Evolutionary conservation across 2,113 vertebrate species (phyloP).

Genomic region (human): DNA sequence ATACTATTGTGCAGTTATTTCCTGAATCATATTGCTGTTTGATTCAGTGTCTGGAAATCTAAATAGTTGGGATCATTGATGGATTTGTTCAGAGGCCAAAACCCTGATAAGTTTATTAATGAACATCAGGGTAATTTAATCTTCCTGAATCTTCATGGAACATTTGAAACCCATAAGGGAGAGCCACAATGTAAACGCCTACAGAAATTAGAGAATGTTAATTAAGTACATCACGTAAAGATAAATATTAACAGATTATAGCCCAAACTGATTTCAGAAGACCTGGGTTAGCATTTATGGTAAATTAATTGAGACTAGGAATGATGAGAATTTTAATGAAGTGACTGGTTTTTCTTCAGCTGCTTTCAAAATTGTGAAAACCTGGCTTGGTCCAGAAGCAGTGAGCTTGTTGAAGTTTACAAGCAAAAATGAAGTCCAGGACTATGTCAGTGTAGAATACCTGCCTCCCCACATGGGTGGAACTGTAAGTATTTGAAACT

Average conservation of each 20-base stretch:
- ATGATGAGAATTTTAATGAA: constrained; percentile 52
- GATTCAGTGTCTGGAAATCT: neutral
- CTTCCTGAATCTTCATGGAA: constrained; percentile 16
- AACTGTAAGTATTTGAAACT: constrained; percentile 86
- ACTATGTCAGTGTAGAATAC: constrained; percentile 90
- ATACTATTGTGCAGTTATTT: neutral
- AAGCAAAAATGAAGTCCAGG: constrained; percentile 90
- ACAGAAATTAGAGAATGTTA: neutral
- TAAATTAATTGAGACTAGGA: constrained; percentile 1
- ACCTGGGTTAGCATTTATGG: neutral
- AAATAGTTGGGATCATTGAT: neutral
- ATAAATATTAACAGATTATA: neutral
- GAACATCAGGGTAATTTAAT: constrained; percentile 19
- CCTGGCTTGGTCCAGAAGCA: constrained; percentile 96
- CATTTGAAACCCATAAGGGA: constrained; percentile 40
- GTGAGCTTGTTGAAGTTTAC: constrained; percentile 94
- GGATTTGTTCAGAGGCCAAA: constrained; percentile 7
- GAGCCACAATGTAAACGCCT: neutral
- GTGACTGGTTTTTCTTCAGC: constrained; percentile 83
- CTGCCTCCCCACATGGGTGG: constrained; percentile 96
- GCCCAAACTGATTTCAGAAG: constrained; percentile 8
- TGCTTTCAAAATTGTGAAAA: constrained; percentile 97
- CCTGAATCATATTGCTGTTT: neutral
- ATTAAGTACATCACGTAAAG: neutral
- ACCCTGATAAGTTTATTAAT: constrained; percentile 1